Evolutionary conservation across 2,113 vertebrate species (phyloP).

Genomic region (Gallinago jamesoni): DNA sequence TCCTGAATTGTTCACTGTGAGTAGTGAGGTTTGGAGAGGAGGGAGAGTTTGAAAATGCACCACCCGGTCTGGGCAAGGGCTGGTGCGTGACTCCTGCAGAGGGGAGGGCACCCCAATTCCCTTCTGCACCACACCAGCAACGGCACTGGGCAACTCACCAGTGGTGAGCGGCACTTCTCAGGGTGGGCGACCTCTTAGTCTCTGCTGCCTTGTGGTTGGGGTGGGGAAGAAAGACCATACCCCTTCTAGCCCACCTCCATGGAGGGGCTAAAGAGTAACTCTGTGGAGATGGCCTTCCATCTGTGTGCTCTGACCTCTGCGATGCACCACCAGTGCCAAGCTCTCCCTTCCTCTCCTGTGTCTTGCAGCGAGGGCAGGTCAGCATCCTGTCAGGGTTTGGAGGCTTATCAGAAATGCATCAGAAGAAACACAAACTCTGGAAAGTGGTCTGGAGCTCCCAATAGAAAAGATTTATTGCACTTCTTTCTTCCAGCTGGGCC

Average conservation of each 20-base stretch:
- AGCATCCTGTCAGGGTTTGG: background rate
- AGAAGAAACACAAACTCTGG: constrained; percentile 6
- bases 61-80: background rate
- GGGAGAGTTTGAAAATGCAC: background rate
- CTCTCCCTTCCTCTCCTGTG: background rate
- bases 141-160: fast-evolving
- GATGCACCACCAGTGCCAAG: fast-evolving
- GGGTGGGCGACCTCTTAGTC: fast-evolving
- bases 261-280: fast-evolving
- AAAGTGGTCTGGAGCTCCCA: background rate
- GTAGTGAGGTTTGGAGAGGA: background rate
- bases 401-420: constrained; percentile 40
- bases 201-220: background rate
- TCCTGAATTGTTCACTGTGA: fast-evolving
- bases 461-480: constrained; percentile 2
- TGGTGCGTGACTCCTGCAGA: background rate
- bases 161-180: fast-evolving
- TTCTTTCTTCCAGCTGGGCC: constrained; percentile 2
- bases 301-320: background rate
- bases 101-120: fast-evolving
- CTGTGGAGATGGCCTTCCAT: fast-evolving
- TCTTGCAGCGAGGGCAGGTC: background rate
- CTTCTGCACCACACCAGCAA: background rate
- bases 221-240: background rate
- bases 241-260: background rate